Evolutionary conservation across 2,797 vertebrate genomes (phyloP), one percentile per base, ranked within the genome.

Genomic region (Perodicticus potto): DNA sequence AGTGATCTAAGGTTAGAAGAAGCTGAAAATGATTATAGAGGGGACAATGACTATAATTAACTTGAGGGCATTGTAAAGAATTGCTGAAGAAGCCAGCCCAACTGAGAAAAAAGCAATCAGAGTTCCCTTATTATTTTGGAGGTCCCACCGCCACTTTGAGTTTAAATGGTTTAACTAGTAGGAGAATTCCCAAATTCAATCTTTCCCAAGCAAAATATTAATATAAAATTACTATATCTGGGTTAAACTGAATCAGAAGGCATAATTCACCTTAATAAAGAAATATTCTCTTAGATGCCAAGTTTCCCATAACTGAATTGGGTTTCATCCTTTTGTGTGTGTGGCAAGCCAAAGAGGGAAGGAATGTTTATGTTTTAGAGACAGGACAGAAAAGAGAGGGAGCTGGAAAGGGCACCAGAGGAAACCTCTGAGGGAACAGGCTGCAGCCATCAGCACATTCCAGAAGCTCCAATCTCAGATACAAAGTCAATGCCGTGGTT

Each of bases 241-340:
- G 27, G 4, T 90, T 93, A 70, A 88, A 81, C 29, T 57, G 29
- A 92, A 80, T 74, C n/a, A 83, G 55, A 92, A 97, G 16, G n/a
- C 72, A 90, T 63, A 72, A 89, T 80, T 85, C 27, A 65, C 25
- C 72, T 61, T 90, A 87, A 92, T 92, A 92, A 92, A 91, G 69
- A 89, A 72, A 76, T 45, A 69, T 43, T 83, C 74, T 87, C 72
- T 95, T 82, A 87, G 29, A 17, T 59, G 19, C 12, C 53, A 89
- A 89, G 37, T 83, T 91, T 83, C 89, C 67, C 67, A 11, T 63
- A 34, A 81, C 61, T 63, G 80, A 94, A 86, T 86, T 65, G 92
- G n/a, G 27, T 74, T 91, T 80, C 76, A 72, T 40, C 88, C 40
- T 86, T 88, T 53, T 65, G 61, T 76, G 40, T 76, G 89, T 27